These are phyloP conservation scores for Tetrapedia diversipes DNA, from an alignment of 2,888 invertebrate genomes.

Conservation along the genomic window DNA sequence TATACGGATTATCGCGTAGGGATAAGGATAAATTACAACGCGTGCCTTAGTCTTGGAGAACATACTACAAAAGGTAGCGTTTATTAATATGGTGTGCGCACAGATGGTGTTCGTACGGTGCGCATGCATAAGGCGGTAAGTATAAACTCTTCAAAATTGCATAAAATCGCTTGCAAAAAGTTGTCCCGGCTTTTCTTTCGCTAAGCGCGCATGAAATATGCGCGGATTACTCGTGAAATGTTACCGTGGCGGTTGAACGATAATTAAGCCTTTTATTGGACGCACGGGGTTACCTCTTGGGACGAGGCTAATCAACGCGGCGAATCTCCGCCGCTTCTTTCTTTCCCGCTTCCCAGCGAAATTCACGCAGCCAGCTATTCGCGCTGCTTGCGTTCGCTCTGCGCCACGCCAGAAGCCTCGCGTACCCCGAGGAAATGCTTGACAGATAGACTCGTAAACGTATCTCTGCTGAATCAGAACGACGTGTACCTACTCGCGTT, in stretches of 20 bases:
- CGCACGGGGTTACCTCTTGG: conserved; percentile 5
- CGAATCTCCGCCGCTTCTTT: conserved; percentile 29
- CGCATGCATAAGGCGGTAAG: no score
- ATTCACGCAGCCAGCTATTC: conserved; percentile 21
- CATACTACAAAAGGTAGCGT: no score
- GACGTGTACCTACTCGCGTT: background rate
- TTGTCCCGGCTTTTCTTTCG: conserved; percentile 12
- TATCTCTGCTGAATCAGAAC: background rate
- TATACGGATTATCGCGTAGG: no score
- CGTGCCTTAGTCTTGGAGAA: no score
- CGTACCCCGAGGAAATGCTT: no score
- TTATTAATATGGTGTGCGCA: no score
- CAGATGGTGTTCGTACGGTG: no score
- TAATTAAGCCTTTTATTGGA: conserved; percentile 50
- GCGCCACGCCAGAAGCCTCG: background rate
- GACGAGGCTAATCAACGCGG: conserved; percentile 45
- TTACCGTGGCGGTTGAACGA: conserved; percentile 8
- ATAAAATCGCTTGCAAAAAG: conserved; percentile 21
- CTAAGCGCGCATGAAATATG: conserved; percentile 18
- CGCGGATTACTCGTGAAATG: conserved; percentile 24
- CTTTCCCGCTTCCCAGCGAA: conserved; percentile 1
- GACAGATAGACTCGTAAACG: background rate
- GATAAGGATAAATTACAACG: no score
- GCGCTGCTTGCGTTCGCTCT: no score
- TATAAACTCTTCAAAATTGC: conserved; percentile 50